phyloP scores from a whole-genome alignment of 2,888 invertebrate genomes.

The Drosophila neoperkinsi region DNA sequence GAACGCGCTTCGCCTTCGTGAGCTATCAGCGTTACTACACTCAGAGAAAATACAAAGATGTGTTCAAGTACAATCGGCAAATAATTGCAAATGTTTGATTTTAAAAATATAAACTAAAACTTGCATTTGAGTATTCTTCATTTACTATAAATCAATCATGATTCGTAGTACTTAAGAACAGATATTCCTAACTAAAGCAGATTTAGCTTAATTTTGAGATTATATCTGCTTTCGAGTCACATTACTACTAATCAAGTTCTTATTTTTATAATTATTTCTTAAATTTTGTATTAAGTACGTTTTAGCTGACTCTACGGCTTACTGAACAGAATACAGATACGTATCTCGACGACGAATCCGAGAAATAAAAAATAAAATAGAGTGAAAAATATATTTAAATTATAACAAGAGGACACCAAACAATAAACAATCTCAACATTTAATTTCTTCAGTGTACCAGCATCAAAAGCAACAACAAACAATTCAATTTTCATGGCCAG shows the following conservation, averaged over 20 bases:
- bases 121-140: not conserved
- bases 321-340: not conserved
- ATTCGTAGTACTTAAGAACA: not conserved
- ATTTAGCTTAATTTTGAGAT: not conserved
- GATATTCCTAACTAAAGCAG: not conserved
- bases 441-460: not conserved
- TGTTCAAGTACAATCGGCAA: not conserved
- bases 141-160: not conserved
- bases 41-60: not conserved
- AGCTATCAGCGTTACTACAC: constrained; percentile 26
- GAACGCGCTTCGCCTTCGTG: constrained; percentile 54
- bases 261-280: not conserved
- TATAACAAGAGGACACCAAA: not conserved
- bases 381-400: not conserved
- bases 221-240: not conserved
- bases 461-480: constrained; percentile 61
- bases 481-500: constrained; percentile 74
- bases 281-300: not conserved
- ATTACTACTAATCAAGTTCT: not conserved
- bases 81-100: not conserved
- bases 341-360: no score
- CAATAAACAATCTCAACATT: not conserved
- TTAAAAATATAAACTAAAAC: not conserved
- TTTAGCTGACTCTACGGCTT: not conserved
- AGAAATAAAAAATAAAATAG: not conserved